Base-by-base conservation (phyloP, 2,113 vertebrate genomes). In the Mobula hypostoma region DNA sequence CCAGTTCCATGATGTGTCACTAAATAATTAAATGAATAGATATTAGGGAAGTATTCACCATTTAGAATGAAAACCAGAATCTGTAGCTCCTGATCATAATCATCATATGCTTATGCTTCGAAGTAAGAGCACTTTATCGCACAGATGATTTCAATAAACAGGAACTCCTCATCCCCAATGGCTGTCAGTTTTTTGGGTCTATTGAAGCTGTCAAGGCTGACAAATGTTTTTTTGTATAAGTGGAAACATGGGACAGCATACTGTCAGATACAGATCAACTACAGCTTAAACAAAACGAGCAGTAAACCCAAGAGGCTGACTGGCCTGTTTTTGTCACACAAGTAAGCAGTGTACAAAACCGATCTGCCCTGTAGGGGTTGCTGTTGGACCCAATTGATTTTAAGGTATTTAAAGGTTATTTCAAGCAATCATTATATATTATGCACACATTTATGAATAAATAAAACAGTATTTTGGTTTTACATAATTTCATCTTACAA, bases 401-500 rank as follows among this genome's bases (percentile, higher is more conserved):
- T 2, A 66, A 88, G 29, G 15, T 15, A 90, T 90, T 90, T 68
- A 66, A 90, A n/a, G 61, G 63, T 90, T 27, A 90, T n/a, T 66
- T 90, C 85, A 90, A 68, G 61, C 61, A 90, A 17, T 36, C 27
- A 32, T 27, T 74, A 32, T 66, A 7, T 15, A 66, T 66, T 74
- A 74, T 74, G 15, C 21, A 74, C 72, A 74, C 72, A 74, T 74
- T 74, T 74, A 74, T 24, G 72, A 19, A 74, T 74, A 74, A 74
- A 24, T 74, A 74, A 90, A 68, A 32, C 61, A 32, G 61, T 32
- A 90, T 90, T 90, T 88, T 88, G 15, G 85, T 32, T 88, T n/a
- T 63, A 32, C 85, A 66, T 32, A 63, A 88, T 66, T 88, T 32
- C 27, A 88, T 17, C 85, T n/a, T 88, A 32, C 85, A 90, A 66